Conservation (phyloP, 2,888 invertebrate species). For the Phymatocera aterrima region DNA sequence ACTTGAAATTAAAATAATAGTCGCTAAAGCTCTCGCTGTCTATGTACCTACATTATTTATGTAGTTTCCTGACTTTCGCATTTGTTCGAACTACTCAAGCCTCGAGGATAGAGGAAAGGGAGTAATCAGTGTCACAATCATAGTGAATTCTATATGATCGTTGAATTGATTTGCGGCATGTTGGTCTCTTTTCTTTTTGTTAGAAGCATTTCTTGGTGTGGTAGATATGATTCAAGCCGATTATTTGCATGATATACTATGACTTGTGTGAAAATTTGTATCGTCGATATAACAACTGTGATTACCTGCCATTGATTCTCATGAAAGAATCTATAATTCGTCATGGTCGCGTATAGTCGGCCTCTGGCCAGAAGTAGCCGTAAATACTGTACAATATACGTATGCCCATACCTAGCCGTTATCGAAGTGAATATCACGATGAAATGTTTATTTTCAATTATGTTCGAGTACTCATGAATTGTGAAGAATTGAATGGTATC, state of each 20-base stretch:
- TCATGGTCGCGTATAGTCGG: constrained; percentile 7
- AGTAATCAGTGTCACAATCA: not conserved
- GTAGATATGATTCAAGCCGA: constrained; percentile 20
- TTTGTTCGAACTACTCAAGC: not conserved
- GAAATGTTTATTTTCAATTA: not conserved
- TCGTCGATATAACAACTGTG: constrained; percentile 14
- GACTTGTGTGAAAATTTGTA: not conserved
- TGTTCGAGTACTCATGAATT: not conserved
- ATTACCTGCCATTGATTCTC: constrained; percentile 35
- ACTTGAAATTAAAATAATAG: not conserved
- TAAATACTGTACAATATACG: constrained; percentile 20
- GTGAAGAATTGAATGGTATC: not conserved
- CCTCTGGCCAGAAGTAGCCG: not conserved
- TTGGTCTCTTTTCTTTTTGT: not conserved
- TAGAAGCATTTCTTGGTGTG: not conserved
- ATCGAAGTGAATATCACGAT: not conserved
- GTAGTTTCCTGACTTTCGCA: not conserved
- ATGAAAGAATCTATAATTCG: constrained; percentile 31
- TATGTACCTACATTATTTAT: no score
- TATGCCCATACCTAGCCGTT: not conserved
- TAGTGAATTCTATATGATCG: not conserved
- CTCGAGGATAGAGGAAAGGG: not conserved
- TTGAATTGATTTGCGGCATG: constrained; percentile 16
- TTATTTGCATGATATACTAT: not conserved
- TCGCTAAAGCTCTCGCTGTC: not conserved